These are phyloP conservation scores for Myripristis jacobus DNA, from an alignment of 2,797 vertebrate species.

Conservation along the genomic window DNA sequence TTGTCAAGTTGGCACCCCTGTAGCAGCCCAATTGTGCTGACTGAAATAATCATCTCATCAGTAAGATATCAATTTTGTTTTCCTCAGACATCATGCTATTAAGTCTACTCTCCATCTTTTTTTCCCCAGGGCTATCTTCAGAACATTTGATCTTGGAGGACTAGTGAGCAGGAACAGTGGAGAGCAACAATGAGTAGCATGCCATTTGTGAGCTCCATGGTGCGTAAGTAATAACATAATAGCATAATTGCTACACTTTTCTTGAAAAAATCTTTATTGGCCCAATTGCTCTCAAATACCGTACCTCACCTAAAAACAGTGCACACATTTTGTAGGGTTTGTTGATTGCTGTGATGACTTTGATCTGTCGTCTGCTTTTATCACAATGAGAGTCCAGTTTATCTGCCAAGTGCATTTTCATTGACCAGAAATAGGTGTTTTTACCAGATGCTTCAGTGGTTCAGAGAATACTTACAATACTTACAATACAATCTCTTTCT, in stretches of 20 bases:
- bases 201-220: constrained; percentile 58
- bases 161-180: constrained; percentile 31
- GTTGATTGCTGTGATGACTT: constrained; percentile 43
- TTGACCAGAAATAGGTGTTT: constrained; percentile 11
- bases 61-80: constrained; percentile 60
- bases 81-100: constrained; percentile 38
- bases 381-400: constrained; percentile 5
- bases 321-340: constrained; percentile 41
- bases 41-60: constrained; percentile 60
- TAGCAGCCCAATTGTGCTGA: constrained; percentile 31
- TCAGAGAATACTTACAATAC: constrained; percentile 1
- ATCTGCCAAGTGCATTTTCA: constrained; percentile 38
- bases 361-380: constrained; percentile 17
- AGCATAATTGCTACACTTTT: constrained; percentile 65
- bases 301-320: constrained; percentile 40
- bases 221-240: constrained; percentile 72
- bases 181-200: constrained; percentile 59
- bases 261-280: constrained; percentile 63
- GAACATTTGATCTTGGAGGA: constrained; percentile 53
- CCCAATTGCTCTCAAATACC: constrained; percentile 63
- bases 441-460: constrained; percentile 9
- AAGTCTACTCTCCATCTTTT: constrained; percentile 39
- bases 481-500: no score
- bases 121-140: constrained; percentile 2
- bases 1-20: constrained; percentile 18